Evolutionary conservation across 2,113 vertebrate species (phyloP).

Genomic region (Anolis carolinensis): DNA sequence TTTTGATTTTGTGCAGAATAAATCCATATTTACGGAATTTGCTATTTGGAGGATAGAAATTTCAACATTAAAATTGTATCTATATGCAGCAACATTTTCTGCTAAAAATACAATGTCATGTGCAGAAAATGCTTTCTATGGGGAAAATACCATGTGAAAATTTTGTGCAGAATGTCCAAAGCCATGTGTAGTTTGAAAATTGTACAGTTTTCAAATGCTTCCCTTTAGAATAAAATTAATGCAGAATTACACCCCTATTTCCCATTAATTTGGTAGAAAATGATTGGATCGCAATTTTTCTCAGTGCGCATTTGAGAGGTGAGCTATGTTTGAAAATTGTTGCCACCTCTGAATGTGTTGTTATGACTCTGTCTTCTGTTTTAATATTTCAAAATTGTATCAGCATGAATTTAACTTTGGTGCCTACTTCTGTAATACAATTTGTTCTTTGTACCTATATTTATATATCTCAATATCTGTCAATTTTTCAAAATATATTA

Average conservation of each 20-base stretch:
- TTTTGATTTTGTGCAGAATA: too few species aligned
- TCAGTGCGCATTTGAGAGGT: fast-evolving
- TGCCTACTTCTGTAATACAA: neutral
- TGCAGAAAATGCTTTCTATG: too few species aligned
- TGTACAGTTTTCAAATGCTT: too few species aligned
- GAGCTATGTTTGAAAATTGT: neutral
- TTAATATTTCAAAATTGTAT: neutral
- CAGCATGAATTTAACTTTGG: neutral
- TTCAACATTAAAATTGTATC: too few species aligned
- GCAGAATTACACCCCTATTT: neutral
- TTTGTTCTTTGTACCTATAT: neutral
- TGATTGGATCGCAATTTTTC: neutral
- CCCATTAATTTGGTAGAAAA: fast-evolving
- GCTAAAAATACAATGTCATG: too few species aligned
- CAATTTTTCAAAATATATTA: neutral
- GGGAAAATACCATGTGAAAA: too few species aligned
- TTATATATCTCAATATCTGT: neutral
- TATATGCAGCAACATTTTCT: too few species aligned
- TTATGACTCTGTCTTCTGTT: neutral
- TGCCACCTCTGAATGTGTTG: fast-evolving
- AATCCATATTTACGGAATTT: too few species aligned
- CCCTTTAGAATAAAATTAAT: too few species aligned
- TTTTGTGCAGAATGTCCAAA: too few species aligned
- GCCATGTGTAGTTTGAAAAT: too few species aligned
- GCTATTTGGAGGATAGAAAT: too few species aligned